Evolutionary conservation across 1,140 invertebrate genomes (phyloP), one percentile per base, ranked within the genome.

Genomic region (Prorops nasuta): DNA sequence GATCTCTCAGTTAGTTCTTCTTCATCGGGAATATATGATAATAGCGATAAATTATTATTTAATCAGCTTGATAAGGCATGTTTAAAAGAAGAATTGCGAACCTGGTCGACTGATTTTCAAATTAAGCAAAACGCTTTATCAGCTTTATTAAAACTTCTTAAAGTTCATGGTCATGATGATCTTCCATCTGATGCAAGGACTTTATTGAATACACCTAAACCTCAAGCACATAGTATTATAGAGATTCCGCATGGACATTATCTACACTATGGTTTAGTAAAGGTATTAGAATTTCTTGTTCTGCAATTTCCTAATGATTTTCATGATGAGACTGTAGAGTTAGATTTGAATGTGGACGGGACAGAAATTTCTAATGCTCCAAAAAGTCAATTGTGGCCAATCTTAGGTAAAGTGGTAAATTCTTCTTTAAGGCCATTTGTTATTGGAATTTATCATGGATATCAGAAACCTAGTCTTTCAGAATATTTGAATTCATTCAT

Each of bases 321-420:
- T 8, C 14, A 17, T 40, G 15, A n/a, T n/a, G 6, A 35, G 6
- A 35, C 9, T 8, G 14, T 35, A 35, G 3, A 35, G 15, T 8
- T 35, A 35, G 14, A 35, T n/a, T 6, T 35, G 4, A 7, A 35
- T n/a, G 14, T 35, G 14, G 34, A 35, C 38, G 7, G 49, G 42
- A 36, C 52, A 53, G 20, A 28, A 41, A 14, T 59, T 31, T 38
- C 54, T 15, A 24, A 63, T 28, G 44, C 56, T 56, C 42, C 50
- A 17, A 32, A 44, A 46, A 45, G 53, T 54, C 34, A 60, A 47
- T n/a, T 22, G 28, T 40, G 32, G 14, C 22, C 16, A 31, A 44
- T 54, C 44, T 19, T 53, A 32, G 35, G 42, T 45, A 42, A 58
- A 34, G 14, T 43, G n/a, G 14, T 8, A 35, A 35, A n/a, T 10